Evolutionary conservation across 2,113 vertebrate genomes (phyloP), one percentile per base, ranked within the genome.

Genomic region (Mesitornis unicolor): DNA sequence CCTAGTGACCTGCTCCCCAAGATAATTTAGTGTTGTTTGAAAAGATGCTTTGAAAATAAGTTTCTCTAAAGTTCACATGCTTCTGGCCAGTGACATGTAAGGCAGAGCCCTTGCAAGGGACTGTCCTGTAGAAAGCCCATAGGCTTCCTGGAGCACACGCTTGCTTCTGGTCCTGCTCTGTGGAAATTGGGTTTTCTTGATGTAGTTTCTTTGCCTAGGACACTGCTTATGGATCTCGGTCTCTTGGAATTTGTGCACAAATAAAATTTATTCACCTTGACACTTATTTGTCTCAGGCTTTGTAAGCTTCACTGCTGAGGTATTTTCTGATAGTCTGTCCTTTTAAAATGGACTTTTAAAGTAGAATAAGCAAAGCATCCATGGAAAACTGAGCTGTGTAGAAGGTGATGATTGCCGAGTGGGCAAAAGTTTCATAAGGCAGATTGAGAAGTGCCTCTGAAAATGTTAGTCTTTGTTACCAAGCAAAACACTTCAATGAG

Each of bases 391-490:
- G 45, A 82, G 48, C 53, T 76, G 16, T 53, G 26, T 79, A 47
- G 65, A 94, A 82, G 57, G 87, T 79, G 89, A 40, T 78, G 79
- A 84, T 35, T 91, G 74, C 61, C 73, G 50, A 85, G 61, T 57
- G 53, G 84, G 79, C 54, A 40, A 40, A 82, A 79, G 56, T 40
- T 13, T 84, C 1, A 3, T 22, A 29, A 38, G 53, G 33, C 8
- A 0, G 50, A 82, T 36, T 84, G 73, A 87, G 70, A 90, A 87
- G 78, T 71, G 70, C 40, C 42, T 93, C 74, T 91, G 63, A 94
- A 95, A 96, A 91, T 89, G 87, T 87, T 89, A 73, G 75, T 73
- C 79, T 93, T 93, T 73, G 83, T 93, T 93, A 90, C 82, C 45
- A 93, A 92, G 75, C 22, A 86, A 80, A 96, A 88, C 74, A 74